These are phyloP conservation scores for Cheilosia variabilis DNA, from an alignment of 2,888 invertebrate genomes.

Conservation along the genomic window DNA sequence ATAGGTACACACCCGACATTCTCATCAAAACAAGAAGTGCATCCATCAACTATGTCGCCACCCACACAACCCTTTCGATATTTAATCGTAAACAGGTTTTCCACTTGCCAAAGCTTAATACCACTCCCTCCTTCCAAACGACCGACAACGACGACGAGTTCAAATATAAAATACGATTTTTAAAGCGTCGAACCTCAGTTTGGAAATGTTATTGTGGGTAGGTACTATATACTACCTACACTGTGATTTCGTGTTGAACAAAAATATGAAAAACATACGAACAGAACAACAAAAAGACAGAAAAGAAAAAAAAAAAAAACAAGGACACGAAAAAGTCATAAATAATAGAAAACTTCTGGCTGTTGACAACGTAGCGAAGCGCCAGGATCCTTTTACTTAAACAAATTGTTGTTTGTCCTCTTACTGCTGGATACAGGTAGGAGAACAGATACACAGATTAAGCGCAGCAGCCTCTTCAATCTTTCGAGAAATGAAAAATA, in stretches of 20 bases:
- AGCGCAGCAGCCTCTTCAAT: constrained; percentile 38
- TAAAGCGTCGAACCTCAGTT: not conserved
- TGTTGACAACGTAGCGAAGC: constrained; percentile 63
- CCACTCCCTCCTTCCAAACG: not conserved
- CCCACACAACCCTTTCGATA: not conserved
- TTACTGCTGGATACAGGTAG: constrained; percentile 38
- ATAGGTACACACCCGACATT: constrained; percentile 4
- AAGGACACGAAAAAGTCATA: constrained; percentile 51
- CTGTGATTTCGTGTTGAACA: not conserved
- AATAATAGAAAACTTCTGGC: constrained; percentile 64
- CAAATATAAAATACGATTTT: not conserved
- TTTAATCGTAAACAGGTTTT: constrained; percentile 16
- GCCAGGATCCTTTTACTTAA: constrained; percentile 67
- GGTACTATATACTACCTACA: not conserved
- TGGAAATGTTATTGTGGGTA: constrained; percentile 18
- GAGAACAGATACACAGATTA: constrained; percentile 26
- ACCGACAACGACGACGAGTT: not conserved
- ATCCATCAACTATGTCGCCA: constrained; percentile 42
- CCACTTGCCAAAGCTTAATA: constrained; percentile 15
- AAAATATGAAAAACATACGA: not conserved
- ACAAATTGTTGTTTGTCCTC: constrained; percentile 69
- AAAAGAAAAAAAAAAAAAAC: not conserved
- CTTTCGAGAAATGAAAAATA: constrained; percentile 48
- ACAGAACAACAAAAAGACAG: not conserved
- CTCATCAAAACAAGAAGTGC: constrained; percentile 65